These are phyloP conservation scores for Trissolcus japonicus DNA, from an alignment of 2,888 invertebrate genomes.

Conservation along the genomic window DNA sequence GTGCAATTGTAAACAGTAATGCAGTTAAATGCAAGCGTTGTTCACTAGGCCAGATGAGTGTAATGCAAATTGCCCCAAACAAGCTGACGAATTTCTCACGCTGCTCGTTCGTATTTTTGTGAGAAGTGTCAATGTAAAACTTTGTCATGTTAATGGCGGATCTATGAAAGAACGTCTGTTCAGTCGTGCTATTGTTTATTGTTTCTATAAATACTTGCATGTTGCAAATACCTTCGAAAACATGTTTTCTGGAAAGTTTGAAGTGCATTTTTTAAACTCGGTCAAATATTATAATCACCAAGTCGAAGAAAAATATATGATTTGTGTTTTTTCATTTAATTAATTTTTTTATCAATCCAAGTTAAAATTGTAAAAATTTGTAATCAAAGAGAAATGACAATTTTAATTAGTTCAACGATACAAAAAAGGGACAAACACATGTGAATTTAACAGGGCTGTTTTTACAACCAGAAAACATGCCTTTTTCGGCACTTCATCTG, in stretches of 20 bases:
- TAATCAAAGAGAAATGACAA: background rate
- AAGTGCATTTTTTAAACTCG: no score
- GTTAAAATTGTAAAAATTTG: no score
- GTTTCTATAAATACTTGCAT: slow-evolving; percentile 30
- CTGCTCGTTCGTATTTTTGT: slow-evolving; percentile 23
- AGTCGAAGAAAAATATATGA: no score
- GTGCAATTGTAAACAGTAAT: no score
- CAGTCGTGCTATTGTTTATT: slow-evolving; percentile 41
- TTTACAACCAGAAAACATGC: background rate
- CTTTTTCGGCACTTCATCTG: slow-evolving; percentile 32
- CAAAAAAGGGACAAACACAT: slow-evolving; percentile 1
- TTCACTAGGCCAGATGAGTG: slow-evolving; percentile 5
- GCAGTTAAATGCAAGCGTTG: no score
- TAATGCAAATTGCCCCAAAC: slow-evolving; percentile 29
- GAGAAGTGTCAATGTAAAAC: slow-evolving; percentile 43
- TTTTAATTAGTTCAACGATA: background rate
- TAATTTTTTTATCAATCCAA: background rate
- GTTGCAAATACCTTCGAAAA: background rate
- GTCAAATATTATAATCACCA: no score
- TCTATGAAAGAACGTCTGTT: slow-evolving; percentile 45
- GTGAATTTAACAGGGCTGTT: background rate
- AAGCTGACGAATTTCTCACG: slow-evolving; percentile 40
- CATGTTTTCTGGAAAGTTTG: no score
- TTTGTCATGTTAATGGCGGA: slow-evolving; percentile 49
- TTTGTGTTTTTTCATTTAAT: background rate